These are phyloP conservation scores for Myanophis thanlyinensis DNA, from an alignment of 2,113 vertebrate species.

Conservation along the genomic window DNA sequence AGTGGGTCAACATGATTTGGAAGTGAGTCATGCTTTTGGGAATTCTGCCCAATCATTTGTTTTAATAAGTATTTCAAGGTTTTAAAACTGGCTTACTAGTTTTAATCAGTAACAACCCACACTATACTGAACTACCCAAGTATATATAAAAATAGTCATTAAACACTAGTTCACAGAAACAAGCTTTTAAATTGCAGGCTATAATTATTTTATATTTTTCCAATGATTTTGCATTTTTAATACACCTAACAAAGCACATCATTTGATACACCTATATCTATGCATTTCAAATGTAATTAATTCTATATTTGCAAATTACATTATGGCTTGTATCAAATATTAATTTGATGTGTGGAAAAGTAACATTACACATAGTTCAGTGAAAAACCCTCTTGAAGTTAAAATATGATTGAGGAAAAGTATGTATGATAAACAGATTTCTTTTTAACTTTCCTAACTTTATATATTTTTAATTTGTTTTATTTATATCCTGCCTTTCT, in stretches of 20 bases:
- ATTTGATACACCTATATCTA: background rate
- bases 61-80: conserved; percentile 51
- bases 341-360: background rate
- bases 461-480: background rate
- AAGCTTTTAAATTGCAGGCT: background rate
- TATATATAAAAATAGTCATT: conserved; percentile 39
- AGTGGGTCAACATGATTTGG: conserved; percentile 46
- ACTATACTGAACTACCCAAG: conserved; percentile 45
- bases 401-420: background rate
- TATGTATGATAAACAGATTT: background rate
- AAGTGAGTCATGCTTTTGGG: conserved; percentile 56
- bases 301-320: background rate
- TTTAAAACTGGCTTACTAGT: conserved; percentile 61
- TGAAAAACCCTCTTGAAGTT: background rate
- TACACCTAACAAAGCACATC: background rate
- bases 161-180: conserved; percentile 24
- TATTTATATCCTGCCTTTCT: background rate
- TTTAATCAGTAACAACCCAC: conserved; percentile 58
- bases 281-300: background rate
- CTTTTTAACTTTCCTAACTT: background rate
- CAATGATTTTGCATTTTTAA: background rate
- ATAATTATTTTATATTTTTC: background rate
- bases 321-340: background rate
- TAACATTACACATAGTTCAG: background rate
- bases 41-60: conserved; percentile 50